A percentile compares a stretch with the other conserved stretches of the same genome.
Evolutionary conservation across 2,113 vertebrate genomes (phyloP).

Genomic region (Balaenoptera acutorostrata): DNA sequence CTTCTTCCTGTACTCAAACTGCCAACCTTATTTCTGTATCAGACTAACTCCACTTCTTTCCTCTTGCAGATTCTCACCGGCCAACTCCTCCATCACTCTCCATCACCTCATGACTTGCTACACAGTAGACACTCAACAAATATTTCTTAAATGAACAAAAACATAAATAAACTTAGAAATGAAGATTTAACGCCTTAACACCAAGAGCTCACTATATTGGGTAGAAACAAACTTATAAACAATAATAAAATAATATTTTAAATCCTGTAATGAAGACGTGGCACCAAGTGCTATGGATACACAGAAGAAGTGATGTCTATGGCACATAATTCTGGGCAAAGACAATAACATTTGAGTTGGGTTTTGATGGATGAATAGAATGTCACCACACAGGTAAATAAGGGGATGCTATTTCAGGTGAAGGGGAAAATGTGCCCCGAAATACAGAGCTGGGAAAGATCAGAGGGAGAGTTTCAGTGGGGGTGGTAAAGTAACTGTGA

Average conservation of each 20-base stretch:
- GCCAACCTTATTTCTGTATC: background rate
- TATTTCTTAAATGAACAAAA: background rate
- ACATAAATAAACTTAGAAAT: background rate
- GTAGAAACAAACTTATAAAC: background rate
- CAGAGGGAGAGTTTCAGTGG: background rate
- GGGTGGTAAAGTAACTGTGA: background rate
- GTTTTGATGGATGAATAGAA: background rate
- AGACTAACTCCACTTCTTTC: accelerated
- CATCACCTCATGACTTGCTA: background rate
- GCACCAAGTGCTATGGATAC: background rate
- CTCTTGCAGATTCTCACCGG: background rate
- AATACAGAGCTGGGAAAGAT: background rate
- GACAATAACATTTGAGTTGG: background rate
- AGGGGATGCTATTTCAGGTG: background rate
- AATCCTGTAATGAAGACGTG: background rate
- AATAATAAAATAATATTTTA: background rate
- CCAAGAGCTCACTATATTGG: background rate
- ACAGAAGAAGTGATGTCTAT: background rate
- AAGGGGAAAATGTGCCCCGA: background rate
- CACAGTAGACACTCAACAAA: background rate
- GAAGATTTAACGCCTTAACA: background rate
- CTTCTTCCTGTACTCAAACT: background rate
- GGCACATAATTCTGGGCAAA: background rate
- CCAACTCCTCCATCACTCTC: background rate
- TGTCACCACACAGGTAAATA: background rate